phyloP scores from a whole-genome alignment of 53 echinoderm and acorn worm genomes.

The Hippasteria phrygiana region DNA sequence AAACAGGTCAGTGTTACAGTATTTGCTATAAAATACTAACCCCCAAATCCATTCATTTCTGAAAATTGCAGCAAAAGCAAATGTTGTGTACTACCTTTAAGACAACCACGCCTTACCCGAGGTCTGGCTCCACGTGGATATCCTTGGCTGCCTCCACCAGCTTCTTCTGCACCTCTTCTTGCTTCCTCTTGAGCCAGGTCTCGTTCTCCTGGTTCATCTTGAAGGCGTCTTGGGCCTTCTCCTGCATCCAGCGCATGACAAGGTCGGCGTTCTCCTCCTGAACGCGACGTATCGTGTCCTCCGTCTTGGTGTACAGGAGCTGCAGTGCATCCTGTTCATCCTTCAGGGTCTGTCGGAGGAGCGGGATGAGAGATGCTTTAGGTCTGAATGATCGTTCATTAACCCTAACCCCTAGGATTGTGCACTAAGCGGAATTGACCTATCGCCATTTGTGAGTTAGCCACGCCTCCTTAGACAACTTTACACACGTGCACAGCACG shows the following conservation, averaged over 20 bases:
- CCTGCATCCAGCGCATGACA: conserved; percentile 83
- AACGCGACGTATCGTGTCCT: conserved; percentile 78
- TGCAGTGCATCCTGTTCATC: conserved; percentile 90
- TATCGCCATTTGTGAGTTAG: no score
- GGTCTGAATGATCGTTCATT: no score
- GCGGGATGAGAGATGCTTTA: neutral
- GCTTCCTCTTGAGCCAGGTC: conserved; percentile 69
- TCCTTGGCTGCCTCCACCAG: conserved; percentile 64
- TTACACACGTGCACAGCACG: no score
- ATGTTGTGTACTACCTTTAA: no score
- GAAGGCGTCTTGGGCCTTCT: conserved; percentile 83
- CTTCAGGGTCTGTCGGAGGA: conserved; percentile 67
- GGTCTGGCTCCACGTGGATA: conserved; percentile 7
- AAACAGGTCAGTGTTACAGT: no score
- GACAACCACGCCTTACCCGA: conserved; percentile 7
- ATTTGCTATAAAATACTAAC: no score
- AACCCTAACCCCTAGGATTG: no score
- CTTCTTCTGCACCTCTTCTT: conserved; percentile 79
- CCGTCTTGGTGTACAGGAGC: conserved; percentile 77
- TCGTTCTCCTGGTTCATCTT: conserved; percentile 87
- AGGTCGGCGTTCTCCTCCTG: conserved; percentile 85
- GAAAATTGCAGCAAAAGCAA: no score
- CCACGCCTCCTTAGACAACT: no score
- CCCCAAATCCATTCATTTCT: no score
- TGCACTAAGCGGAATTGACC: no score